phyloP scores from a whole-genome alignment of 2,113 vertebrate species.

The Jacana jacana region DNA sequence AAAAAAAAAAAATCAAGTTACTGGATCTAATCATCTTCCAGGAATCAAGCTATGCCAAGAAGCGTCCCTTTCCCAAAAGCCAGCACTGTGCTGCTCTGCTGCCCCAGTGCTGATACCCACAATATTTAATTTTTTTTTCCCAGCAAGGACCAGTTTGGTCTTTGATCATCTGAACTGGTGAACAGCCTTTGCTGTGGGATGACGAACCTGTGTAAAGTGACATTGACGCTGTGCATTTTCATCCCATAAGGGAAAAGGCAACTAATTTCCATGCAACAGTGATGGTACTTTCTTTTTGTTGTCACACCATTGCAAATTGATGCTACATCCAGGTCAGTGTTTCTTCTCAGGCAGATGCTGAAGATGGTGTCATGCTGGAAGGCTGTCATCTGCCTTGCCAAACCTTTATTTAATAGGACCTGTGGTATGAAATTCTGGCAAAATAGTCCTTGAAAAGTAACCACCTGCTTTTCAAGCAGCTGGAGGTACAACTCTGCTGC shows the following conservation, averaged over 20 bases:
- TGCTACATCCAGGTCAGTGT: slow-evolving; percentile 61
- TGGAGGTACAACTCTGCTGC: neutral
- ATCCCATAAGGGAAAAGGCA: slow-evolving; percentile 75
- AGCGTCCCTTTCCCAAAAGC: slow-evolving; percentile 72
- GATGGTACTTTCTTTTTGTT: slow-evolving; percentile 51
- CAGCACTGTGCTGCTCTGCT: slow-evolving; percentile 71
- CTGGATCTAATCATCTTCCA: slow-evolving; percentile 59
- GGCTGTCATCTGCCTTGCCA: slow-evolving; percentile 68
- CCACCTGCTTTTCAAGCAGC: neutral
- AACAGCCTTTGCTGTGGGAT: slow-evolving; percentile 45
- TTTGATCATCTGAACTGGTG: neutral
- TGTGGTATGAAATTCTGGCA: slow-evolving; percentile 76
- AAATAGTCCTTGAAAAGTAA: slow-evolving; percentile 71
- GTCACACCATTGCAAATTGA: slow-evolving; percentile 65
- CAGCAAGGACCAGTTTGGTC: slow-evolving; percentile 64
- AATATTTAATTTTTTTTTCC: slow-evolving; percentile 52
- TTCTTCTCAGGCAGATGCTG: slow-evolving; percentile 74
- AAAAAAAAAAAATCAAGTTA: slow-evolving; percentile 47
- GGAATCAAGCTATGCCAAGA: slow-evolving; percentile 64
- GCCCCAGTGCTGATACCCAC: slow-evolving; percentile 70
- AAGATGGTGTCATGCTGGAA: slow-evolving; percentile 75
- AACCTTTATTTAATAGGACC: slow-evolving; percentile 61
- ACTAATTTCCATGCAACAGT: slow-evolving; percentile 78
- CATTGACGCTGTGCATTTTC: slow-evolving; percentile 67
- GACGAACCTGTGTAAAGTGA: neutral